Base-by-base conservation (phyloP, 2,797 vertebrate species). In the Heliangelus exortis region DNA sequence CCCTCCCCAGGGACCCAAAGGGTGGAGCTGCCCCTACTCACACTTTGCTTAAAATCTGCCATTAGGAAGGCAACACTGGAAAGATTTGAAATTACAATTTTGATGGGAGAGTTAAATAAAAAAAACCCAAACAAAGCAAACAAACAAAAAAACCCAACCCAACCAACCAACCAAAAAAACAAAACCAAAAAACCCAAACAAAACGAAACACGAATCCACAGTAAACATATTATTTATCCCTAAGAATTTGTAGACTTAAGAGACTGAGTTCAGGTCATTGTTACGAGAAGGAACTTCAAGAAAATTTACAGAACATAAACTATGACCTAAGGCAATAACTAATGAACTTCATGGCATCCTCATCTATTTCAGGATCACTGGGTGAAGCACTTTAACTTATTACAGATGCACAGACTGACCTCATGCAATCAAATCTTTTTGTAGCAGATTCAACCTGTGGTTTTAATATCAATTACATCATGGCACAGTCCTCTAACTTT, bases 261-360 rank as follows among this genome's bases (percentile, higher is more conserved):
- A 89, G 94, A 58, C 45, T 47, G 82, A 85, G 73, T 95, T 97
- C 82, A 94, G 86, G 97, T 98, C 98, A 97, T 68, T 95, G 97
- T 91, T 86, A 69, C 34, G 96, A 95, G 54, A 86, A 87, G 61
- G 91, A 96, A 94, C 61, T 92, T 82, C 78, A 91, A 95, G 91
- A 97, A 88, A 96, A 97, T 97, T 97, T 98, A 98, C 98, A 97
- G 97, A 97, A 98, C 96, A 93, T 96, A 94, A 98, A 97, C 95
- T 63, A 96, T 98, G 98, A 98, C 98, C 98, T 98, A 96, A 97
- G 98, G 98, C 98, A 97, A 93, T 96, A 97, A 97, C 97, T 98
- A 98, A 98, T 98, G 98, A 98, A 98, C 97, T 97, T 94, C 84
- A 97, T 97, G 97, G 95, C 97, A 96, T 96, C 97, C 97, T 97